Evolutionary conservation across 2,113 vertebrate genomes (phyloP), one percentile per base, ranked within the genome.

Genomic region (Ochotona curzoniae): DNA sequence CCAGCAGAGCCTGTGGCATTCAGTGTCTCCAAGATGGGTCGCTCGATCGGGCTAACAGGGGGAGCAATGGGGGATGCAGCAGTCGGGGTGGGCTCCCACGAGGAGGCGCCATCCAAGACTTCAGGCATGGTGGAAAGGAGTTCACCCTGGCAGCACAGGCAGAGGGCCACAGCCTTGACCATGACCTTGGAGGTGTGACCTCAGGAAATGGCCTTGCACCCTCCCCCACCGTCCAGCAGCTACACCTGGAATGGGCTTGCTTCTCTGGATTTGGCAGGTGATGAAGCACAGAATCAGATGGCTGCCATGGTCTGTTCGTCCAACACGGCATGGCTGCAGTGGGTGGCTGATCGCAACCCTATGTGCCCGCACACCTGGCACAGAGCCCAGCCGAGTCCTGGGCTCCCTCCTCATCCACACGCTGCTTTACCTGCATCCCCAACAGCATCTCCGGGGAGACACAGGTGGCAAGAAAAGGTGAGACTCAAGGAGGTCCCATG

Each of bases 281-380:
- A 17, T 32, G 25, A 57, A 49, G 49, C 25, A 9, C 32, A 51
- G 75, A 14, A 30, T 57, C 54, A 23, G 49, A 79, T 81, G n/a
- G 17, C 35, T 1, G 10, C 21, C 7, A 9, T 11, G 28, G 28
- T 28, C 44, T 14, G 20, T 35, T 26, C 32, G 38, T n/a, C 20
- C 9, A 7, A 69, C 35, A 17, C 18, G 1, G 18, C 63, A 18
- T 23, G 9, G 88, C 88, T 70, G 1, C 32, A 51, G 32, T 4
- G 61, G 28, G 54, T 35, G 49, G 30, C 3, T 1, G 5, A 11
- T 28, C 1, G 17, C 30, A 3, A 9, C 38, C 18, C 32, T 0
- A 0, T 7, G 13, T 21, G 54, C 11, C 75, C 15, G 4, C 38
- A 44, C 38, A 44, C 38, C 38, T 44, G 38, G 38, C 38, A 44